phyloP scores from a whole-genome alignment of 2,113 vertebrate genomes.

The Etia nguti region DNA sequence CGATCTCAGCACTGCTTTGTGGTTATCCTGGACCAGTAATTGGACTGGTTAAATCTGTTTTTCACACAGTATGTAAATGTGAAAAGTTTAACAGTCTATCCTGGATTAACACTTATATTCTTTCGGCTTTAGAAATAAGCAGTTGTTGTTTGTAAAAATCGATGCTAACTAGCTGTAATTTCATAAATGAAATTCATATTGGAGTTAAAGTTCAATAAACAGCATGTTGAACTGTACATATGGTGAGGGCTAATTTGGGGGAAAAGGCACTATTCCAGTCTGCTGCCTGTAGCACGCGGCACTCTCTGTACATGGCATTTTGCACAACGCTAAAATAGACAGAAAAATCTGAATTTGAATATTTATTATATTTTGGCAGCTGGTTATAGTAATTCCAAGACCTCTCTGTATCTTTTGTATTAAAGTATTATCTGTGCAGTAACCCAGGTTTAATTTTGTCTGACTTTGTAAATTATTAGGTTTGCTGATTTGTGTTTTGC shows the following conservation, averaged over 20 bases:
- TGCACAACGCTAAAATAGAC: fast-evolving
- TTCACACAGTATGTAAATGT: background rate
- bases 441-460: background rate
- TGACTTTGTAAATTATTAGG: background rate
- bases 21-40: background rate
- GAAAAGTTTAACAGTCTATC: background rate
- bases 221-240: background rate
- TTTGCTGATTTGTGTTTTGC: background rate
- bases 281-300: background rate
- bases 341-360: background rate
- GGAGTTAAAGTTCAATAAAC: background rate
- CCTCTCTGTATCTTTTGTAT: background rate
- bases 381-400: background rate
- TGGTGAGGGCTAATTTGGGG: background rate
- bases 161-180: fast-evolving
- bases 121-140: background rate
- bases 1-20: background rate
- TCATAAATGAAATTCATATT: background rate
- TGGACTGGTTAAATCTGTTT: background rate
- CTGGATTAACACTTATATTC: background rate
- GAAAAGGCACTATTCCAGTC: background rate
- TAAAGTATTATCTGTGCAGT: background rate
- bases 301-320: background rate
- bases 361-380: background rate
- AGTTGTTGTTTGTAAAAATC: background rate